Evolutionary conservation across 2,113 vertebrate genomes (phyloP), one percentile per base, ranked within the genome.

Genomic region (Haliaeetus leucogaster): DNA sequence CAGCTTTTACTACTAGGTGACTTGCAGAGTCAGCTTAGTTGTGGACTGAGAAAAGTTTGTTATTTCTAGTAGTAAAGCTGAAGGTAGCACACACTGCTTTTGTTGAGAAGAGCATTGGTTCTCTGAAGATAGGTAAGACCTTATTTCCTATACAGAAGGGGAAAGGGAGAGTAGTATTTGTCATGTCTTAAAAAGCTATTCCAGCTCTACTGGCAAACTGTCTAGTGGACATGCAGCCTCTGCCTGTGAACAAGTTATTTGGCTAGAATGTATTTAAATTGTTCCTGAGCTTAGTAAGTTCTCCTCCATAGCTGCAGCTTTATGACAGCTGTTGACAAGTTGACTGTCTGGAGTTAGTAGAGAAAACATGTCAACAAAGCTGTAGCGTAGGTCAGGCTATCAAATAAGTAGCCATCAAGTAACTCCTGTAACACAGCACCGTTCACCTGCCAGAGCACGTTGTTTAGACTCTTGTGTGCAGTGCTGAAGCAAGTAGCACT

Each of bases 271-370:
- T 62, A 26, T 6, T 90, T 72, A 50, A 77, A 43, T 86, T 72
- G 8, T 76, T 92, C 18, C 16, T n/a, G 15, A 53, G 25, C 11
- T 34, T 61, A 17, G 4, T 66, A 62, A 53, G 48, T 83, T 83
- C 36, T 72, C 0, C 61, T 36, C 23, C 13, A 1, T 45, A 40
- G 36, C 42, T 42, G 52, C 0, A 1, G 21, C 32, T 56, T 77
- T 42, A 27, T 58, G 81, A 50, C 16, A 29, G 53, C 16, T 63
- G n/a, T 62, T 76, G 32, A 26, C 34, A 79, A 74, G n/a, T 72
- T 72, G 16, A 48, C 53, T 78, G 22, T 36, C 38, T 53, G 50
- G 38, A n/a, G 18, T 65, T 82, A 59, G 27, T 74, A 45, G 40
- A 79, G 15, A 61, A 73, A 82, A 47, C 13, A 34, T 34, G 34